Evolutionary conservation across 2,797 vertebrate species (phyloP).

Genomic region (Aldrovandia affinis): DNA sequence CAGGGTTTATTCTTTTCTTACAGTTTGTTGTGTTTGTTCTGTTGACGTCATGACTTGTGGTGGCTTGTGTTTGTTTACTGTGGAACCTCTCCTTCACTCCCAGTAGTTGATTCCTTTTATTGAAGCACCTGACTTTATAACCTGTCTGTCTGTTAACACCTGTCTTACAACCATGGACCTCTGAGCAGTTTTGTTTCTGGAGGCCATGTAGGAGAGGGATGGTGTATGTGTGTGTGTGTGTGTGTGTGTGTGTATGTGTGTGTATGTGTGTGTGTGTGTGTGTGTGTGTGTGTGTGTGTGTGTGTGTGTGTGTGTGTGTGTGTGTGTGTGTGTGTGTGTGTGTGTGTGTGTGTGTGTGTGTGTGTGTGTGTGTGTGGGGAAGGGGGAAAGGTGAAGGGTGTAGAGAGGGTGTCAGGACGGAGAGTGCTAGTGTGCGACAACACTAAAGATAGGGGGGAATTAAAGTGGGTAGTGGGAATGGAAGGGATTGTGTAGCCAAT

Average conservation of each 20-base stretch:
- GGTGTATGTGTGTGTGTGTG: neutral
- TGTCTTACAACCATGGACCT: neutral
- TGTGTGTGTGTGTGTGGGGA: no score
- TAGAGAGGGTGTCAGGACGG: slow-evolving; percentile 42
- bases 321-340: no score
- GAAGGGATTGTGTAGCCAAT: neutral
- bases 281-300: no score
- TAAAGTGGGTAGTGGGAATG: neutral
- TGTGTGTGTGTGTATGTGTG: no score
- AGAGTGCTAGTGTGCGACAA: slow-evolving; percentile 43
- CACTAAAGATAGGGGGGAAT: slow-evolving; percentile 21
- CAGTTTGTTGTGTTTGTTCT: neutral
- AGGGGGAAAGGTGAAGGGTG: slow-evolving; percentile 33
- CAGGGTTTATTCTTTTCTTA: neutral
- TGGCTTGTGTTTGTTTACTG: neutral
- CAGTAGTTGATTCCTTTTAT: neutral
- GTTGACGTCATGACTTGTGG: neutral
- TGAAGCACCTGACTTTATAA: neutral
- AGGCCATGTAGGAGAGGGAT: neutral
- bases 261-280: no score
- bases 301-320: no score
- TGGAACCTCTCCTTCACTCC: neutral
- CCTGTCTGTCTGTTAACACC: no score
- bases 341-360: neutral
- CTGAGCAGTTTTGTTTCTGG: neutral